phyloP scores from a whole-genome alignment of 2,888 invertebrate genomes.

The Mesorhabditis spiculigera region DNA sequence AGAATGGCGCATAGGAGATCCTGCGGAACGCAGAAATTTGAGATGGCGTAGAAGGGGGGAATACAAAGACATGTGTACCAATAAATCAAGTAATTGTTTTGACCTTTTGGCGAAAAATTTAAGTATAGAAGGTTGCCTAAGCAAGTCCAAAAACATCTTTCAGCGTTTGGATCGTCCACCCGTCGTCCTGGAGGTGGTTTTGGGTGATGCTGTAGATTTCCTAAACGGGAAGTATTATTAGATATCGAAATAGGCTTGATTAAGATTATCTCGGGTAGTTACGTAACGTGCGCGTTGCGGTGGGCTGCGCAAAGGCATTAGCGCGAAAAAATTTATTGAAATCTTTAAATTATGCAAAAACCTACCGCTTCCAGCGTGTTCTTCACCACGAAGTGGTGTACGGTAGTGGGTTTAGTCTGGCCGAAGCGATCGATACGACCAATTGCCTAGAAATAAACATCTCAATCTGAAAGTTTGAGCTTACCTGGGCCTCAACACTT shows the following conservation, averaged over 20 bases:
- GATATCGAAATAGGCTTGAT: not conserved
- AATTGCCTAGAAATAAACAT: conserved; percentile 68
- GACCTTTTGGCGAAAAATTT: too few species aligned
- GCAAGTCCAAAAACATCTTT: not conserved
- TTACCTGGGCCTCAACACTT: conserved; percentile 67
- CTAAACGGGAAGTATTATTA: not conserved
- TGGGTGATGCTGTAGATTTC: not conserved
- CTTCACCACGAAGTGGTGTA: conserved; percentile 72
- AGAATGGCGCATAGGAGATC: too few species aligned
- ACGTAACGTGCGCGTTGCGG: too few species aligned
- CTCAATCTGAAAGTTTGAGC: too few species aligned
- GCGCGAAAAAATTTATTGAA: too few species aligned
- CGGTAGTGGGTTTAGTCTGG: conserved; percentile 71
- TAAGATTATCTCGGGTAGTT: not conserved
- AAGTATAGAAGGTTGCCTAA: too few species aligned
- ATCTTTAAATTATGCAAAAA: not conserved
- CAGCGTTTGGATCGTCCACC: not conserved
- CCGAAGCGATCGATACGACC: conserved; percentile 77
- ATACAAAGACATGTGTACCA: too few species aligned
- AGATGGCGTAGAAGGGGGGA: too few species aligned
- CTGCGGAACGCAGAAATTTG: too few species aligned
- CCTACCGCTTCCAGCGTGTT: conserved; percentile 68
- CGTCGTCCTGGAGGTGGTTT: not conserved
- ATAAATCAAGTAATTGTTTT: too few species aligned
- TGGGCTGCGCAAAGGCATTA: too few species aligned